These are phyloP conservation scores for Oreotrochilus melanogaster DNA, from an alignment of 2,113 vertebrate genomes.

Conservation along the genomic window DNA sequence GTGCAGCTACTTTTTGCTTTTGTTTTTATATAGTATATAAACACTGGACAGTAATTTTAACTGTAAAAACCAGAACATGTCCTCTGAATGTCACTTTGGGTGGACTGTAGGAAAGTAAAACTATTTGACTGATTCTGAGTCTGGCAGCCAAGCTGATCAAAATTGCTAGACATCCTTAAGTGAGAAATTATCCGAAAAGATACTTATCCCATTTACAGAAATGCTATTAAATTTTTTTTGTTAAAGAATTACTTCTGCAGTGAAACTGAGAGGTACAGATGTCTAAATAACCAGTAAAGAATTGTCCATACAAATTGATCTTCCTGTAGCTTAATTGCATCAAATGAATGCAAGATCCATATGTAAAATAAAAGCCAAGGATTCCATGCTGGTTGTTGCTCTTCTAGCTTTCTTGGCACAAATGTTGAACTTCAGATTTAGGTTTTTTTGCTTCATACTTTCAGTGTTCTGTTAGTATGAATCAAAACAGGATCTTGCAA, in stretches of 20 bases:
- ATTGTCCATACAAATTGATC: background rate
- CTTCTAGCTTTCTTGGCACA: background rate
- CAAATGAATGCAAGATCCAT: background rate
- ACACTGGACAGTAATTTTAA: background rate
- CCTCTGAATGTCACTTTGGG: background rate
- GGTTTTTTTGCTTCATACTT: constrained; percentile 3
- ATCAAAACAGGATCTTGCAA: background rate
- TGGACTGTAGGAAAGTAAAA: background rate
- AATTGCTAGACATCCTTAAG: background rate
- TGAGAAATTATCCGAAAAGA: background rate
- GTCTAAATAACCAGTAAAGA: background rate
- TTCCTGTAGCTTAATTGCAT: background rate
- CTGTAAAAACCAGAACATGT: background rate
- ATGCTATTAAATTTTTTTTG: background rate
- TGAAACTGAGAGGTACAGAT: background rate
- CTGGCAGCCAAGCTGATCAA: background rate
- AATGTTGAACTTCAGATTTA: constrained; percentile 7
- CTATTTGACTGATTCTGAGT: background rate
- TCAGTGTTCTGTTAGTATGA: background rate
- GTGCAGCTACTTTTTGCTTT: background rate
- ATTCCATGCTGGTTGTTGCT: background rate
- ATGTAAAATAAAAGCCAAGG: background rate
- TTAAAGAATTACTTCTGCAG: background rate
- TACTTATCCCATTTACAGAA: background rate
- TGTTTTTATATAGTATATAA: background rate